Conservation (phyloP, 1,140 invertebrate genomes). For the Polypedilum vanderplanki region DNA sequence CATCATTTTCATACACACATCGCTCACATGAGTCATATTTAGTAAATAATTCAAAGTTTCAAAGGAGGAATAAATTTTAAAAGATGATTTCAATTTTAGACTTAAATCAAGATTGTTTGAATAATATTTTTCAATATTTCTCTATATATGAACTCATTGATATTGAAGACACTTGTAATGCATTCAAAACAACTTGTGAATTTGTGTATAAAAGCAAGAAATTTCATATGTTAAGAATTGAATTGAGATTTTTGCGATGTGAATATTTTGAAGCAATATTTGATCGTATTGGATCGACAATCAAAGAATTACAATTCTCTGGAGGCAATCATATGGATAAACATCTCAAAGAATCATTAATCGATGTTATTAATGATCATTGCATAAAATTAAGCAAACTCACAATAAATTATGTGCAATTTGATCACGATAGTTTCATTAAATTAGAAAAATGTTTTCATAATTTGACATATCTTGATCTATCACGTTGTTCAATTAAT, state of each 20-base stretch:
- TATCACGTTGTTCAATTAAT: not conserved
- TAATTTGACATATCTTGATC: slow-evolving; percentile 11
- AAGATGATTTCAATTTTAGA: not conserved
- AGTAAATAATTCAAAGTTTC: not conserved
- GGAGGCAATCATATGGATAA: not conserved
- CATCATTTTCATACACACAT: not conserved
- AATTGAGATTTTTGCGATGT: not conserved
- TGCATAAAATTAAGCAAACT: not conserved
- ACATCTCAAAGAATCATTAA: not conserved
- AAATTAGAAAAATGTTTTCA: not conserved
- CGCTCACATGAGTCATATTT: not conserved
- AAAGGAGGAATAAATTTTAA: not conserved
- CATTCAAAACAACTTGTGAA: not conserved
- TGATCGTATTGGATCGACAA: not conserved
- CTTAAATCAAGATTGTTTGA: slow-evolving; percentile 6
- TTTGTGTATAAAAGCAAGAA: not conserved
- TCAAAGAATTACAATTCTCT: not conserved
- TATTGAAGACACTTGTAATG: not conserved
- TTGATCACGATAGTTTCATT: not conserved
- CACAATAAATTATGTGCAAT: not conserved
- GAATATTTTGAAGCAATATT: slow-evolving; percentile 7
- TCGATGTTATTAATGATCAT: not conserved
- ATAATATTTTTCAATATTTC: not conserved
- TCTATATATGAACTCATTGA: not conserved
- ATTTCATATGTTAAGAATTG: not conserved